A percentile compares a stretch with the other conserved stretches of the same genome.
These are phyloP conservation scores for Chloroclysta siterata DNA, from an alignment of 2,888 invertebrate genomes.

Conservation along the genomic window DNA sequence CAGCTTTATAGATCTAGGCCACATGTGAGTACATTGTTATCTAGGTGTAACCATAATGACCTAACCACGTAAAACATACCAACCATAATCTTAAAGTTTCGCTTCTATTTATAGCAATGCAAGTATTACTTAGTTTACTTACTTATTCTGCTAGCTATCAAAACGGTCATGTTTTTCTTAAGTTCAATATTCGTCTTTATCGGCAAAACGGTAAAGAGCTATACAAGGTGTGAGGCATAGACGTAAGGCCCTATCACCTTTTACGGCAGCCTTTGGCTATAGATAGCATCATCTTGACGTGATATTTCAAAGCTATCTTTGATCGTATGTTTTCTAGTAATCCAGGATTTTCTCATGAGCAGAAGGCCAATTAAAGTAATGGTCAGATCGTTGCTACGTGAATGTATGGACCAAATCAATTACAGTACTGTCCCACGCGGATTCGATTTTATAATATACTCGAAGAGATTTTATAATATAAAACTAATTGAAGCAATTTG, in stretches of 20 bases:
- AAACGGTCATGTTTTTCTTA: background rate
- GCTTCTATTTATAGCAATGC: background rate
- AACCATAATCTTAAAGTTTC: background rate
- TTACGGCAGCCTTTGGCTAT: constrained; percentile 31
- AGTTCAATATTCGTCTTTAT: constrained; percentile 2
- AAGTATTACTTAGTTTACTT: background rate
- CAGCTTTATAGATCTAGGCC: constrained; percentile 55
- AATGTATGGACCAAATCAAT: constrained; percentile 4
- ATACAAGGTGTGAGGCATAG: constrained; percentile 26
- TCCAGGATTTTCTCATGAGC: constrained; percentile 28
- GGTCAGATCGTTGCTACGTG: constrained; percentile 14
- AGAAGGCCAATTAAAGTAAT: constrained; percentile 28
- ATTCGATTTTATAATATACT: too few species aligned
- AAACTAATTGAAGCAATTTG: background rate
- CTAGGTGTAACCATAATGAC: constrained; percentile 19
- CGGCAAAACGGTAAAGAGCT: constrained; percentile 26
- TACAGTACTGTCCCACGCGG: background rate
- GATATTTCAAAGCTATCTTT: constrained; percentile 42
- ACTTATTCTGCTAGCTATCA: background rate
- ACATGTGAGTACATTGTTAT: constrained; percentile 53
- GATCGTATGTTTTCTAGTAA: constrained; percentile 34
- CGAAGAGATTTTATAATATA: background rate
- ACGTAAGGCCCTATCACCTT: constrained; percentile 22
- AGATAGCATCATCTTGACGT: constrained; percentile 37
- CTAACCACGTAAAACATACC: constrained; percentile 11